Conservation (phyloP, 1,140 invertebrate species). For the Drosophila santomea region DNA sequence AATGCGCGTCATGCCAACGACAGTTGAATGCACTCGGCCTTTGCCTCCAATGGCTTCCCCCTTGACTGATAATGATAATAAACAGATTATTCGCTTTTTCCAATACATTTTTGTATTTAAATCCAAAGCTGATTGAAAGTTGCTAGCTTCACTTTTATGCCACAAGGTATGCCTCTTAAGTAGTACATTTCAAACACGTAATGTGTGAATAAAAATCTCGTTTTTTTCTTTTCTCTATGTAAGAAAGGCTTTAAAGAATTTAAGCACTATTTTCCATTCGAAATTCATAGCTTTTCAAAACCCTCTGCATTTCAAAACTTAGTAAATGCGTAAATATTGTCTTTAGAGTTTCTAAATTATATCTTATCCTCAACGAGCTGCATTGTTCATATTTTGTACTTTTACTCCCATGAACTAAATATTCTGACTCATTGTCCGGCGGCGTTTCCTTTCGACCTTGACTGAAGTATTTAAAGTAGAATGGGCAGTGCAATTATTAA, state of each 20-base stretch:
- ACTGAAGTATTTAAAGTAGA: slow-evolving; percentile 12
- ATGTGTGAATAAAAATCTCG: too few species aligned
- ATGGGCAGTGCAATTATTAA: slow-evolving; percentile 26
- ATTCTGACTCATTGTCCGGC: background rate
- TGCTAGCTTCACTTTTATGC: background rate
- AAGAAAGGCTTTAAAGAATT: too few species aligned
- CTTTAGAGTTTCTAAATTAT: too few species aligned
- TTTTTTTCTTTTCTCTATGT: too few species aligned
- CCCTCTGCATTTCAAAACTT: too few species aligned
- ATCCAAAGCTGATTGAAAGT: background rate
- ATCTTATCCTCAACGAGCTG: too few species aligned
- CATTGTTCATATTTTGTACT: background rate
- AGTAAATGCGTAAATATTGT: too few species aligned
- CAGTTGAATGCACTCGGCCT: slow-evolving; percentile 71
- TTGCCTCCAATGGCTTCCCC: slow-evolving; percentile 20
- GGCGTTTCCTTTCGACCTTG: slow-evolving; percentile 14
- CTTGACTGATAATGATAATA: slow-evolving; percentile 59
- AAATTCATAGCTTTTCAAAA: too few species aligned
- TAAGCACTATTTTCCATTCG: too few species aligned
- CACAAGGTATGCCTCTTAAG: background rate
- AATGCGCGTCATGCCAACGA: slow-evolving; percentile 54
- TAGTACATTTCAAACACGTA: background rate
- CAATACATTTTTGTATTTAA: background rate
- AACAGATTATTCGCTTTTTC: slow-evolving; percentile 15
- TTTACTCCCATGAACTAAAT: background rate